These are phyloP conservation scores for Araneus ventricosus DNA, from an alignment of 1,140 invertebrate genomes.

Conservation along the genomic window DNA sequence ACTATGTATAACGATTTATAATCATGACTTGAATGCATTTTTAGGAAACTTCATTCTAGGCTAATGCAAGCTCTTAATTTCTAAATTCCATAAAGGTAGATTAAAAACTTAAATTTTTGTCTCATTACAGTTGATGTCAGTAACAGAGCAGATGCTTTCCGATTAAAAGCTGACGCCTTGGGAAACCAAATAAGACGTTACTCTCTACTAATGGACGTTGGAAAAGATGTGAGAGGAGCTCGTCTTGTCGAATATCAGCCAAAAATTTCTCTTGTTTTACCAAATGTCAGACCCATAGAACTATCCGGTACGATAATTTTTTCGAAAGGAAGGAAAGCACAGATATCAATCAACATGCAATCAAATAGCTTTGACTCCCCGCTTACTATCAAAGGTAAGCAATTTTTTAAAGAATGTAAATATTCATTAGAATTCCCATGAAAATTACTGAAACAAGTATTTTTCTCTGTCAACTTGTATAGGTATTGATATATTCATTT, in stretches of 20 bases:
- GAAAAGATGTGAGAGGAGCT: conserved; percentile 38
- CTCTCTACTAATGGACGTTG: conserved; percentile 1
- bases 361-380: conserved; percentile 48
- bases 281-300: conserved; percentile 17
- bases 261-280: conserved; percentile 23
- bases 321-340: conserved; percentile 53
- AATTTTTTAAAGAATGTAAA: not conserved
- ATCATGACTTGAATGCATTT: too few species aligned
- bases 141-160: conserved; percentile 28
- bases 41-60: not conserved
- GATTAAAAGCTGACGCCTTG: conserved; percentile 30
- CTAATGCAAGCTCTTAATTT: not conserved
- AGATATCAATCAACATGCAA: conserved; percentile 59
- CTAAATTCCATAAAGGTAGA: not conserved
- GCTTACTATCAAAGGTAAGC: conserved; percentile 64
- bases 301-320: conserved; percentile 62
- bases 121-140: conserved; percentile 29
- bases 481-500: too few species aligned
- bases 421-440: too few species aligned
- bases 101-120: not conserved
- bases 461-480: too few species aligned
- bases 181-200: conserved; percentile 44
- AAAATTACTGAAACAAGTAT: too few species aligned
- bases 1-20: too few species aligned
- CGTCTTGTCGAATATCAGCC: conserved; percentile 65